Evolutionary conservation across 2,113 vertebrate genomes (phyloP).

Genomic region (Pteruthius melanotis): DNA sequence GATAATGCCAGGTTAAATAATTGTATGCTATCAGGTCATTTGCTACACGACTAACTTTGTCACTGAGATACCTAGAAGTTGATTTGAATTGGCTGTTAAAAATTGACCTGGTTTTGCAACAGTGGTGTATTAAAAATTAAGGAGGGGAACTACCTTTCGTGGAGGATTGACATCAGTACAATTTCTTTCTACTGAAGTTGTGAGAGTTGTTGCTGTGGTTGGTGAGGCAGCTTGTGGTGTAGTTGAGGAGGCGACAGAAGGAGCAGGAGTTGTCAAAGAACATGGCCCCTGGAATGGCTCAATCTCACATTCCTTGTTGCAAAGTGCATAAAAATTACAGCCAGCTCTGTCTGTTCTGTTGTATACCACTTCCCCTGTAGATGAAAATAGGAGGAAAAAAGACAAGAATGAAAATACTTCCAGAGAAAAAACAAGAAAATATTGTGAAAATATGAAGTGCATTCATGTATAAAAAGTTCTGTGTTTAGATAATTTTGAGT

Average conservation of each 20-base stretch:
- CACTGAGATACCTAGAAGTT: neutral
- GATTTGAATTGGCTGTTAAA: neutral
- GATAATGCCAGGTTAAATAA: neutral
- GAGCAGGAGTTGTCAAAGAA: neutral
- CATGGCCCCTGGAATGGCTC: constrained; percentile 35
- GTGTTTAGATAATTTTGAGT: neutral
- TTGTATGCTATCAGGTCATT: neutral
- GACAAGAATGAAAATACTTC: neutral
- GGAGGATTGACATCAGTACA: constrained; percentile 46
- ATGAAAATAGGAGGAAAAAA: neutral
- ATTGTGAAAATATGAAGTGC: neutral
- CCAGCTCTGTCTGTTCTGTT: constrained; percentile 71
- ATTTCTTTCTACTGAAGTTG: neutral
- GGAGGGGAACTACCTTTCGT: constrained; percentile 42
- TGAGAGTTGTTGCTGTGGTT: neutral
- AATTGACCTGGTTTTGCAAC: neutral
- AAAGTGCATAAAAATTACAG: constrained; percentile 70
- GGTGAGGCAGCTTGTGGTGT: neutral
- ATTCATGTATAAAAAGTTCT: neutral
- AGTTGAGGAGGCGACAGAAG: neutral
- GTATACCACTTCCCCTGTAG: constrained; percentile 70
- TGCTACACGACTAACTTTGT: neutral
- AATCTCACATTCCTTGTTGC: constrained; percentile 56
- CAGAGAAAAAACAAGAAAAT: neutral
- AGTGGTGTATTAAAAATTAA: neutral